Evolutionary conservation across 2,888 invertebrate genomes (phyloP).

Genomic region (Blastobasis lacticolella): DNA sequence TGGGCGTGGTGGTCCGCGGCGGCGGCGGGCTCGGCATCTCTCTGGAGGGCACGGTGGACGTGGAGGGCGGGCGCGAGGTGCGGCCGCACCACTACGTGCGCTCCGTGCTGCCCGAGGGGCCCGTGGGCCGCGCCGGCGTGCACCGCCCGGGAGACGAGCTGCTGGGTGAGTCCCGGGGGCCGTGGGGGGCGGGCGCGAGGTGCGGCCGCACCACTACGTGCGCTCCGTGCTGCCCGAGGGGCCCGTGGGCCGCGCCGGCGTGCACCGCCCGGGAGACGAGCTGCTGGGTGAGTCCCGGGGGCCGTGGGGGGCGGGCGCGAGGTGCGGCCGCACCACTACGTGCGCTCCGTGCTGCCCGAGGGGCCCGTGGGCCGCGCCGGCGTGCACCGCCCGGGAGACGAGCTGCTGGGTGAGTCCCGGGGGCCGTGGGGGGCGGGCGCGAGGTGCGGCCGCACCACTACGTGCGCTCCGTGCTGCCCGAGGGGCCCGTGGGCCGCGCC

Average conservation of each 20-base stretch:
- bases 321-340: conserved; percentile 98
- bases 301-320: conserved; percentile 71
- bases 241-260: conserved; percentile 94
- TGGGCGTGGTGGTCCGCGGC: conserved; percentile 76
- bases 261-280: conserved; percentile 92
- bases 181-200: conserved; percentile 76
- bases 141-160: conserved; percentile 96
- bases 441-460: conserved; percentile 99
- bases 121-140: conserved; percentile 93
- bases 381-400: conserved; percentile 93
- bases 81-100: conserved; percentile 99
- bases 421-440: conserved; percentile 97
- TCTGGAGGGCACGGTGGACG: conserved; percentile 98
- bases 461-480: conserved; percentile 96
- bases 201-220: conserved; percentile 98
- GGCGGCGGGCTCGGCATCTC: conserved; percentile 97
- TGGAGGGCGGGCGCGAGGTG: conserved; percentile 97
- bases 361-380: conserved; percentile 97
- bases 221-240: conserved; percentile 97
- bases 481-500: conserved; percentile 97
- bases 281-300: neutral
- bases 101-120: conserved; percentile 97
- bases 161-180: conserved; percentile 82
- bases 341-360: conserved; percentile 96
- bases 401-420: conserved; percentile 71